phyloP scores from a whole-genome alignment of 1,140 invertebrate species.

The Lordiphosa stackelbergi region DNA sequence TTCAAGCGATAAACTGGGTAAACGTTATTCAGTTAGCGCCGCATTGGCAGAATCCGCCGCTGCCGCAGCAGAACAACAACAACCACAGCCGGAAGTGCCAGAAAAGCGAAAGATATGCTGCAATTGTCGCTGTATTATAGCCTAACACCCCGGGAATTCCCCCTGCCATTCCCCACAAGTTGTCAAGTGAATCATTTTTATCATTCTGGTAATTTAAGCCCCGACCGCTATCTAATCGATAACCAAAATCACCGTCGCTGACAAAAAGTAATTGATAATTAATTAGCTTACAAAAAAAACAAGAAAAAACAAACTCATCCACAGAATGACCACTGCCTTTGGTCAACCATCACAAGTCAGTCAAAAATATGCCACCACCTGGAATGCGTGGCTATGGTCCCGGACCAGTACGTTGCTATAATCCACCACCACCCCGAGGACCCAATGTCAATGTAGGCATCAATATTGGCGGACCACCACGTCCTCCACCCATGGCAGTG shows the following conservation, averaged over 20 bases:
- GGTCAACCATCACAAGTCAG: conserved; percentile 37
- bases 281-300: conserved; percentile 46
- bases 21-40: conserved; percentile 29
- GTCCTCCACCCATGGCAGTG: conserved; percentile 53
- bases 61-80: neutral
- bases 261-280: conserved; percentile 59
- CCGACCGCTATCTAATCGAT: conserved; percentile 48
- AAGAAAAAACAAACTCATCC: conserved; percentile 10
- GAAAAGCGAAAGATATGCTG: conserved; percentile 18
- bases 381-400: conserved; percentile 47
- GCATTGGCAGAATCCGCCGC: conserved; percentile 6
- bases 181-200: conserved; percentile 23
- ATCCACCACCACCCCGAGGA: conserved; percentile 42
- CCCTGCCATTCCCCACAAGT: conserved; percentile 7
- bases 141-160: conserved; percentile 27
- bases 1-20: conserved; percentile 31
- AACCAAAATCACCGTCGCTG: conserved; percentile 44
- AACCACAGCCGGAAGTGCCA: conserved; percentile 1
- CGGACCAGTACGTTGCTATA: conserved; percentile 33
- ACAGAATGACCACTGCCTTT: conserved; percentile 27
- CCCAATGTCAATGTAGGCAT: conserved; percentile 60
- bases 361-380: conserved; percentile 56
- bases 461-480: conserved; percentile 50
- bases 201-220: conserved; percentile 21
- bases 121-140: conserved; percentile 28